Evolutionary conservation across 2,888 invertebrate species (phyloP).

Genomic region (Ormyrus labotus): DNA sequence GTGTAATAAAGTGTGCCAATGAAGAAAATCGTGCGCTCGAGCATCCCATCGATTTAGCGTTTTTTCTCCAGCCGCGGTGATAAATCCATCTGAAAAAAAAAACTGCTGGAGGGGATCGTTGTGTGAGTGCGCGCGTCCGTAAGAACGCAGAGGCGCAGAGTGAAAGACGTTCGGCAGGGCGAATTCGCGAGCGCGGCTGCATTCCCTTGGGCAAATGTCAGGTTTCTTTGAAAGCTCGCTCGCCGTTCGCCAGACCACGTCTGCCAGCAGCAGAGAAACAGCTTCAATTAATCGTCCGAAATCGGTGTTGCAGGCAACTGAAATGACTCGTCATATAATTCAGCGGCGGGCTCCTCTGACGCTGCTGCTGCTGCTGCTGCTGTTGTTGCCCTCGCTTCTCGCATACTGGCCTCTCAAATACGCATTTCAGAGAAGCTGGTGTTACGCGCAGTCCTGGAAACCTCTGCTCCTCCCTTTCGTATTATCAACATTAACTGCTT

Average conservation of each 20-base stretch:
- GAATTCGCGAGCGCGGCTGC: neutral
- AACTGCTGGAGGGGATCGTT: neutral
- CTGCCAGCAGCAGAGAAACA: slow-evolving; percentile 68
- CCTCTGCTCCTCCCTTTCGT: no score
- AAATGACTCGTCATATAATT: slow-evolving; percentile 69
- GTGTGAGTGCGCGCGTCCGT: neutral
- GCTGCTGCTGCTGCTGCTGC: no score
- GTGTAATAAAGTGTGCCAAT: slow-evolving; percentile 30
- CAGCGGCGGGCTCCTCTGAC: slow-evolving; percentile 34
- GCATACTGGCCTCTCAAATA: neutral
- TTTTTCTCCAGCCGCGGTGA: slow-evolving; percentile 16
- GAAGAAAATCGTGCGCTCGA: slow-evolving; percentile 34
- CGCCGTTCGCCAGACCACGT: slow-evolving; percentile 38
- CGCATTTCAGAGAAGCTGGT: no score
- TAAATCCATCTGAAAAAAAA: slow-evolving; percentile 32
- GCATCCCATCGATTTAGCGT: slow-evolving; percentile 42
- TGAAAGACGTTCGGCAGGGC: slow-evolving; percentile 9
- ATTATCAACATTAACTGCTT: no score
- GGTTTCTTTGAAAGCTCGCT: slow-evolving; percentile 15
- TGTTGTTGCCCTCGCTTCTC: neutral
- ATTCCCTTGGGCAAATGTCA: slow-evolving; percentile 10
- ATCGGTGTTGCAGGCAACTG: slow-evolving; percentile 67
- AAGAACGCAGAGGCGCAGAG: slow-evolving; percentile 34
- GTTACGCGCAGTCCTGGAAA: no score
- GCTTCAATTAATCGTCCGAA: slow-evolving; percentile 69